Evolutionary conservation across 2,113 vertebrate genomes (phyloP).

Genomic region (Gnathonemus longibarbis): DNA sequence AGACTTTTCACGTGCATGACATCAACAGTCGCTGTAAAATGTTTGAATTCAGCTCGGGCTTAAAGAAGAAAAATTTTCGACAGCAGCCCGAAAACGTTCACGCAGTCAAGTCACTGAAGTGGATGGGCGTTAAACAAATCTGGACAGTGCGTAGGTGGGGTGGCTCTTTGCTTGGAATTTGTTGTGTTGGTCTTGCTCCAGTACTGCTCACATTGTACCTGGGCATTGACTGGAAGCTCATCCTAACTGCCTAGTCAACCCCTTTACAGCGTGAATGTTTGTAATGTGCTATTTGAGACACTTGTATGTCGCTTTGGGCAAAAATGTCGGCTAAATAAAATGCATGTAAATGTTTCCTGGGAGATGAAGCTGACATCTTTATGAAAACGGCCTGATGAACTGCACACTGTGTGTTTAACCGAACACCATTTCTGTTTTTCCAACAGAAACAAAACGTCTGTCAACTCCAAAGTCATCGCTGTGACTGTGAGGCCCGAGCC

Average conservation of each 20-base stretch:
- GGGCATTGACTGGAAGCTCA: neutral
- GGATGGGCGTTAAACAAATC: neutral
- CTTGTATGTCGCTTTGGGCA: neutral
- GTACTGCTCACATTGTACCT: neutral
- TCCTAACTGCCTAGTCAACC: neutral
- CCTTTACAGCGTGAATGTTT: neutral
- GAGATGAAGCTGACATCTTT: neutral
- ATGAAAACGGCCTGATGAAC: neutral
- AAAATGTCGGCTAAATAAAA: neutral
- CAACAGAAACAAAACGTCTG: slow-evolving; percentile 87
- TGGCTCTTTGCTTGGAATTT: neutral
- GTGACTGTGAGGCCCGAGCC: slow-evolving; percentile 93
- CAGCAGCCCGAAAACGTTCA: neutral
- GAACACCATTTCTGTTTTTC: neutral
- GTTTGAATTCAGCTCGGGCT: neutral
- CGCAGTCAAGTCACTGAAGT: neutral
- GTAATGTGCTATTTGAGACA: neutral
- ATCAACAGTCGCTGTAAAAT: neutral
- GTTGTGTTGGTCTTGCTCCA: neutral
- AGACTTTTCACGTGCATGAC: neutral
- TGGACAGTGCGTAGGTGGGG: neutral
- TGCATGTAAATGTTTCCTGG: neutral
- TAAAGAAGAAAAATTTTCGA: neutral
- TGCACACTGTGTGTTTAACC: neutral
- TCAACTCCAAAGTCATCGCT: slow-evolving; percentile 97